Base-by-base conservation (phyloP, 2,888 invertebrate species). In the Xanthorhoe spadicearia region DNA sequence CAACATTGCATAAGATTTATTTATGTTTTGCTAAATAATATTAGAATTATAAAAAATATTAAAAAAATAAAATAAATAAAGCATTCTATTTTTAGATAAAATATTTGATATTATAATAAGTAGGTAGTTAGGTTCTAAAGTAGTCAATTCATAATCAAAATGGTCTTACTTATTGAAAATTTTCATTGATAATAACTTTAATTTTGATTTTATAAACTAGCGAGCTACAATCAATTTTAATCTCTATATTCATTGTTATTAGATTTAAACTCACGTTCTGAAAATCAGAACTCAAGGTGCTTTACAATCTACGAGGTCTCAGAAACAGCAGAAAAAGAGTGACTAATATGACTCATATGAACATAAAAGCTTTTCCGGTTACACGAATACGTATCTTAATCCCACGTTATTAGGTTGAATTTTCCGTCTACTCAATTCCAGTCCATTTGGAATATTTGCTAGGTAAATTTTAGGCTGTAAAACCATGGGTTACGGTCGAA, bases 1-100 rank as follows among this genome's bases (percentile, higher is more conserved):
- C n/a, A n/a, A n/a, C n/a, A n/a, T n/a, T n/a, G n/a, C n/a, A n/a
- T n/a, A n/a, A n/a, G n/a, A 74, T 72, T 70, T 52, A 55, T 54
- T 57, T 49, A 63, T 60, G 65, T 69, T 68, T 35, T 57, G 57
- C 63, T 19, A 63, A 67, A 67, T 64, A 61, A 61, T 28, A 32
- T 46, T 61, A 17, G 53, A 43, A 13, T 13, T 43, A 13, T 43
- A 3, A 3, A 4, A 3, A 23, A 23, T 23, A 23, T 3, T 23
- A 4, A 23, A 4, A 23, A 23, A 23, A 23, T 23, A 4, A 23
- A 23, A 23, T 4, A 23, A 23, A 4, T 23, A 23, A 23, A 23
- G n/a, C 23, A 23, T 23, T 23, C 23, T 23, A 23, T 3, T 23
- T 1, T 4, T 23, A 23, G 4, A 23, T 23, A 23, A 1, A 23